Evolutionary conservation across 2,797 vertebrate species (phyloP).

Genomic region (Gastrophryne carolinensis): DNA sequence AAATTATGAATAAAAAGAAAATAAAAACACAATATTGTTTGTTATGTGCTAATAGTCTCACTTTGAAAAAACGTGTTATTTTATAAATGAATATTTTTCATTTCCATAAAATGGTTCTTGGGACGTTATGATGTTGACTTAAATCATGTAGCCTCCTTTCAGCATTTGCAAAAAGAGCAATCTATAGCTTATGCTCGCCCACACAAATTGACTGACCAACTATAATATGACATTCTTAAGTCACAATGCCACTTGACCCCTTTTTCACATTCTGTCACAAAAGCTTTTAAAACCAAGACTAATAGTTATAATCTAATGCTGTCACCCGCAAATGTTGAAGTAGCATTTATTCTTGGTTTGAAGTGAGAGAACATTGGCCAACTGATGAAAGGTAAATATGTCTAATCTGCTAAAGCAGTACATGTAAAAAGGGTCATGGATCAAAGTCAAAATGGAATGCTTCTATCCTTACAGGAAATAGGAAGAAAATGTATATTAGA

Average conservation of each 20-base stretch:
- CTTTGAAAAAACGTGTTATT: no score
- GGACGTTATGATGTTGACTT: not conserved
- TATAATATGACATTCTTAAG: not conserved
- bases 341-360: not conserved
- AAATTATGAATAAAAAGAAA: no score
- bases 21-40: no score
- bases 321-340: not conserved
- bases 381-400: not conserved
- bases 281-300: constrained; percentile 28
- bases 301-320: constrained; percentile 12
- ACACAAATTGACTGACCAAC: constrained; percentile 5
- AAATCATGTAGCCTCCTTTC: not conserved
- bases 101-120: not conserved
- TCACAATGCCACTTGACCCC: constrained; percentile 17
- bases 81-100: not conserved
- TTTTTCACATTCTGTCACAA: constrained; percentile 7
- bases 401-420: not conserved
- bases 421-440: not conserved
- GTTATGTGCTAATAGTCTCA: no score
- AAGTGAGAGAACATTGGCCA: not conserved
- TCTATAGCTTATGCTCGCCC: not conserved
- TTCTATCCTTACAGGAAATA: no score
- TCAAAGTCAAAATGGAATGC: not conserved
- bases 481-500: no score
- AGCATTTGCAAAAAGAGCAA: not conserved